A percentile compares a stretch with the other conserved stretches of the same genome.
Evolutionary conservation across 2,113 vertebrate species (phyloP).

Genomic region (Ursus arctos): DNA sequence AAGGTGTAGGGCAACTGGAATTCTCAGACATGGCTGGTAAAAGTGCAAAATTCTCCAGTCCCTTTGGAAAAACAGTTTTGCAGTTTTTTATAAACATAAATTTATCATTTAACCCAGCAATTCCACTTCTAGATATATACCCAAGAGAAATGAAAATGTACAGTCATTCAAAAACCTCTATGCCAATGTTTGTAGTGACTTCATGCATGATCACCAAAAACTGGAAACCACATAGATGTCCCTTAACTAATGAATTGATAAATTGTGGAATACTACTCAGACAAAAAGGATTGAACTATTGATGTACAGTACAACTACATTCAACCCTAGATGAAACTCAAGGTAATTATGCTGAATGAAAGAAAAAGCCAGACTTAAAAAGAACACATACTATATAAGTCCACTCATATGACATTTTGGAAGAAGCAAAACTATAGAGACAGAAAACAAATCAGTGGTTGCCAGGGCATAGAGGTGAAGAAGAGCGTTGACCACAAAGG

Average conservation of each 20-base stretch:
- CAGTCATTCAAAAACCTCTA: neutral
- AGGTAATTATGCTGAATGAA: constrained; percentile 1
- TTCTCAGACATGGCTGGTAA: neutral
- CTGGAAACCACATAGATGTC: constrained; percentile 5
- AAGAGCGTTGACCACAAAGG: neutral
- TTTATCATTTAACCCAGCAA: neutral
- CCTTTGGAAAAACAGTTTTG: neutral
- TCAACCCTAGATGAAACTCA: neutral
- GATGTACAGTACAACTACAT: neutral
- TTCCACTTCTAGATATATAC: neutral
- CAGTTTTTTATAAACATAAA: neutral
- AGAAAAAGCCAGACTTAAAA: neutral
- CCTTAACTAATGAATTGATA: neutral
- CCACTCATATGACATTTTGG: neutral
- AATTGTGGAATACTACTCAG: neutral
- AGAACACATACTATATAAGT: neutral
- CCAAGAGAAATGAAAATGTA: neutral
- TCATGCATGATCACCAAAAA: neutral
- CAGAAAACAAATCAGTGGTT: constrained; percentile 30
- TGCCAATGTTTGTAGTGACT: neutral
- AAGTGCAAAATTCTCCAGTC: neutral
- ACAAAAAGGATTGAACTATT: neutral
- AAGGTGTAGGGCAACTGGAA: neutral
- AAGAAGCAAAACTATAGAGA: neutral
- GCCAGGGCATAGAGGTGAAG: neutral